Evolutionary conservation across 1,140 invertebrate genomes (phyloP).

Genomic region (Planococcus citri): DNA sequence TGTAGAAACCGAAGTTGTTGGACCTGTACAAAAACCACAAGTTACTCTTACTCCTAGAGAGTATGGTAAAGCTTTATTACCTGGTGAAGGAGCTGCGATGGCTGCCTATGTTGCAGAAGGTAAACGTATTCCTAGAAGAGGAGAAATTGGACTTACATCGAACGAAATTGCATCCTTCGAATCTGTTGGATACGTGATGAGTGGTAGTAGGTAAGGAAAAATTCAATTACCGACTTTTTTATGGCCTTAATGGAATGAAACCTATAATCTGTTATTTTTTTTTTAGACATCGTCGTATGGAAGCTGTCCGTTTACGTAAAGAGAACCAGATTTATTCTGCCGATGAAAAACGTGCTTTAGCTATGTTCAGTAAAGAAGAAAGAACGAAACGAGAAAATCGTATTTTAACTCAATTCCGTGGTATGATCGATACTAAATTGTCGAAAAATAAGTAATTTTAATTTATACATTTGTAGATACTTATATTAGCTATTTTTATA

Average conservation of each 20-base stretch:
- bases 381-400: constrained; percentile 88
- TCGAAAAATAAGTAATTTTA: constrained; percentile 34
- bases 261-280: constrained; percentile 28
- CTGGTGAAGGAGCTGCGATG: constrained; percentile 95
- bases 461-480: background rate
- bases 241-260: too few species aligned
- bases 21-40: constrained; percentile 55
- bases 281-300: constrained; percentile 93
- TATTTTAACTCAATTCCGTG: constrained; percentile 88
- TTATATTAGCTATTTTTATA: background rate
- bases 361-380: constrained; percentile 97
- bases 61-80: constrained; percentile 78
- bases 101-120: constrained; percentile 97
- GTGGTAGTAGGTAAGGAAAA: constrained; percentile 55
- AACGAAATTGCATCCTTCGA: constrained; percentile 92
- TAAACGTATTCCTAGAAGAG: constrained; percentile 92
- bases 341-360: constrained; percentile 94
- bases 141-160: constrained; percentile 95
- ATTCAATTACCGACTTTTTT: too few species aligned
- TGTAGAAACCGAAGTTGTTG: constrained; percentile 47
- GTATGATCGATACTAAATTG: constrained; percentile 68
- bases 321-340: constrained; percentile 99
- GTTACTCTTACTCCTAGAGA: constrained; percentile 61
- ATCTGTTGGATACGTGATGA: constrained; percentile 95
- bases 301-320: constrained; percentile 96